Percentiles rank a stretch among this genome's conserved stretches.
phyloP scores from a whole-genome alignment of 2,113 vertebrate species.

The Riparia riparia region DNA sequence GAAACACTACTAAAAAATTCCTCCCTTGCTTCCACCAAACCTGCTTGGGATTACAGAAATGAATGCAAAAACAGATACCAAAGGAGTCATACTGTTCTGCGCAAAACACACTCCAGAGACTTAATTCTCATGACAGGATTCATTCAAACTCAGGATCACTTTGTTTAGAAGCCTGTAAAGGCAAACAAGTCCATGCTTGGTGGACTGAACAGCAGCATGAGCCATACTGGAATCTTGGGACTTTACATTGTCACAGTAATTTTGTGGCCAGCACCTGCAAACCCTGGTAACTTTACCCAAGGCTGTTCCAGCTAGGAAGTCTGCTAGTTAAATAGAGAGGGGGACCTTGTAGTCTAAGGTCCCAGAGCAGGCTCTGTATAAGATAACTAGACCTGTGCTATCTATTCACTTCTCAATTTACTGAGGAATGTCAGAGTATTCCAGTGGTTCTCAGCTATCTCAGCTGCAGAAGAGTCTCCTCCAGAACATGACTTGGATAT shows the following conservation, averaged over 20 bases:
- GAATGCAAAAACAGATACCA: not conserved
- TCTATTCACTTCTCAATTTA: not conserved
- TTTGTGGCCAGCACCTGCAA: no score
- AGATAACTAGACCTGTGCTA: not conserved
- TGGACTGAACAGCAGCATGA: not conserved
- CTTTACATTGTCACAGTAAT: not conserved
- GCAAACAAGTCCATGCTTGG: not conserved
- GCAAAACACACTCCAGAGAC: not conserved
- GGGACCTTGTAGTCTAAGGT: not conserved
- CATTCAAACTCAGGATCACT: not conserved
- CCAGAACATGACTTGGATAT: not conserved
- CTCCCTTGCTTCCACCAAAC: not conserved
- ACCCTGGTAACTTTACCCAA: not conserved
- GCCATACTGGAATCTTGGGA: rapidly evolving
- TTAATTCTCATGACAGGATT: not conserved
- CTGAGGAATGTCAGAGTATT: not conserved
- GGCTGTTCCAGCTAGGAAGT: not conserved
- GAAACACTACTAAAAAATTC: not conserved
- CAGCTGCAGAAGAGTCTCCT: not conserved
- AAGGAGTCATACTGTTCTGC: not conserved
- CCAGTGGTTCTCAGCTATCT: not conserved
- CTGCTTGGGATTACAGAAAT: not conserved
- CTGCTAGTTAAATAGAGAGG: not conserved
- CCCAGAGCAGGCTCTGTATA: not conserved
- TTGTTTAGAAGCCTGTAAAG: not conserved